Percentiles rank a stretch among this genome's conserved stretches.
Conservation (phyloP, 2,113 vertebrate species). For the Clarias magur region DNA sequence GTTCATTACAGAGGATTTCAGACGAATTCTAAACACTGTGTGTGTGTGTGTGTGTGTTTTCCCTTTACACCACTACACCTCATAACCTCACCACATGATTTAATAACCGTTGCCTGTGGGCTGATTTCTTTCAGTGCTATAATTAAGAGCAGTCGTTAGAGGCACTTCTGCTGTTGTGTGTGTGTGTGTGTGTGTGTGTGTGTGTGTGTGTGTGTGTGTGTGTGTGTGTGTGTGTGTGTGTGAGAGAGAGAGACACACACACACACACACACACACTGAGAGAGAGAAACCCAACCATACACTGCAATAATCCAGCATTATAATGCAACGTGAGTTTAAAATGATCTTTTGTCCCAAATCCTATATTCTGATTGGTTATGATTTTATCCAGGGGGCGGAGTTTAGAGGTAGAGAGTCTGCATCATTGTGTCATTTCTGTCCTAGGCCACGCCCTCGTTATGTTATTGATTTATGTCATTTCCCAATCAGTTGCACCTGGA, state of each 20-base stretch:
- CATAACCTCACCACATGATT: slow-evolving; percentile 1
- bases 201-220: background rate
- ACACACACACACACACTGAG: no score
- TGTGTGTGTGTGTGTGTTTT: background rate
- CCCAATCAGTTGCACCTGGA: background rate
- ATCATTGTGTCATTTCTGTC: background rate
- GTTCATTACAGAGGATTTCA: background rate
- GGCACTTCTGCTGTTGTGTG: background rate
- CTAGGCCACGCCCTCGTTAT: background rate
- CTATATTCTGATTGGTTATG: background rate
- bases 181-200: background rate
- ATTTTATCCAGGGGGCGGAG: background rate
- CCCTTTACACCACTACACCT: background rate
- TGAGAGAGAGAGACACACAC: no score
- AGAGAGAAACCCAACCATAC: background rate
- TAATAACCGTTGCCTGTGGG: background rate
- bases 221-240: background rate
- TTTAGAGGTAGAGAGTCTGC: background rate
- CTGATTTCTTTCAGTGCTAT: background rate
- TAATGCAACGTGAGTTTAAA: background rate
- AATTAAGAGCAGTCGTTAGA: background rate
- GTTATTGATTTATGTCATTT: background rate
- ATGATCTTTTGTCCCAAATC: background rate
- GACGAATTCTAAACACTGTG: background rate
- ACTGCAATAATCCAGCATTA: background rate